A percentile compares a stretch with the other conserved stretches of the same genome.
Evolutionary conservation across 2,888 invertebrate species (phyloP).

Genomic region (Glaucopsyche alexis): DNA sequence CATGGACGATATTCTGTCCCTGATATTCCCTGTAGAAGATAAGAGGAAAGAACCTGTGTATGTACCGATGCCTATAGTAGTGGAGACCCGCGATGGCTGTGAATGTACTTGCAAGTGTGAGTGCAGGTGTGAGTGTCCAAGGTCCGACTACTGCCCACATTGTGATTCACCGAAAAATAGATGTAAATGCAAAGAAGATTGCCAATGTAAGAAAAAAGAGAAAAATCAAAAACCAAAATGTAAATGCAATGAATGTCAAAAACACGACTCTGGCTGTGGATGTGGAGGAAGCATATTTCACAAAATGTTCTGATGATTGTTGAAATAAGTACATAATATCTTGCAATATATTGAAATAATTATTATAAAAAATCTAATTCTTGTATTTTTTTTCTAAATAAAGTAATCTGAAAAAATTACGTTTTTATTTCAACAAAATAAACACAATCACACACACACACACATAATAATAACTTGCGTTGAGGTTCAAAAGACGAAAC

Average conservation of each 20-base stretch:
- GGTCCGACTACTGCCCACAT: constrained; percentile 20
- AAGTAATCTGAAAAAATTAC: background rate
- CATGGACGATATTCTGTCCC: constrained; percentile 32
- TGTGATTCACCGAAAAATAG: constrained; percentile 13
- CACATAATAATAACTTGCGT: no score
- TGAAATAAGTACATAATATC: background rate
- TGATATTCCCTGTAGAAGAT: constrained; percentile 31
- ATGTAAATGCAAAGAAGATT: constrained; percentile 21
- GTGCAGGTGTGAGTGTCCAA: constrained; percentile 30
- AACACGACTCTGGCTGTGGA: background rate
- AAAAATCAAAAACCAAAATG: constrained; percentile 16
- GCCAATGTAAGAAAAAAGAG: constrained; percentile 24
- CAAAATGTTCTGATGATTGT: background rate
- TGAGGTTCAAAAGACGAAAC: no score
- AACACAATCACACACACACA: no score
- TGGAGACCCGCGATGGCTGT: constrained; percentile 16
- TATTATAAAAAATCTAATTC: background rate
- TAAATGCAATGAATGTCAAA: constrained; percentile 12
- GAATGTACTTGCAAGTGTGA: constrained; percentile 31
- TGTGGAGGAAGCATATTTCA: constrained; percentile 14
- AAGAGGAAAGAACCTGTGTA: constrained; percentile 35
- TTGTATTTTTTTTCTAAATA: background rate
- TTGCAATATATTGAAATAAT: background rate
- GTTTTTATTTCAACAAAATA: no score
- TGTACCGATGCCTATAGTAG: constrained; percentile 35